phyloP scores from a whole-genome alignment of 1,140 invertebrate species.

The Bombyx mandarina region DNA sequence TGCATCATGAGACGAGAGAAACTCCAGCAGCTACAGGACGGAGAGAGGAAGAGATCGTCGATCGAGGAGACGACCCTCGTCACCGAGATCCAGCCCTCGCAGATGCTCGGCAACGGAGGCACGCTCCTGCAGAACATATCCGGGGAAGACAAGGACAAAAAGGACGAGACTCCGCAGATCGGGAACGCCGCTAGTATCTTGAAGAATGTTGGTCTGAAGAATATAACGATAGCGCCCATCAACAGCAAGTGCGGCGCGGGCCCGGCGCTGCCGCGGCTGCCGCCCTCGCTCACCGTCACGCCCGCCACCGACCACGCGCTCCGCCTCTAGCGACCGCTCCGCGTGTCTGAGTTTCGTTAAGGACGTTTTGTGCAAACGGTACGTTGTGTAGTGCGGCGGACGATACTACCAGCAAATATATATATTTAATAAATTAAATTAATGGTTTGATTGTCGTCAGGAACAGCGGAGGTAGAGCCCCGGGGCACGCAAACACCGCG shows the following conservation, averaged over 20 bases:
- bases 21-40: constrained; percentile 72
- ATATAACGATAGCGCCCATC: constrained; percentile 65
- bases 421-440: too few species aligned
- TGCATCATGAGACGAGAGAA: constrained; percentile 76
- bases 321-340: too few species aligned
- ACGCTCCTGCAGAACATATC: constrained; percentile 40
- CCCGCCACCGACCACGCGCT: constrained; percentile 25
- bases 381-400: too few species aligned
- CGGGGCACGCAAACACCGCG: constrained; percentile 33
- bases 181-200: constrained; percentile 55
- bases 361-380: too few species aligned
- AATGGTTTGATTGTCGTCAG: too few species aligned
- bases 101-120: constrained; percentile 42
- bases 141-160: constrained; percentile 28
- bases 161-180: constrained; percentile 30
- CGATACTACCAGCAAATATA: too few species aligned
- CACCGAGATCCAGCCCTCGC: constrained; percentile 44
- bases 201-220: constrained; percentile 63
- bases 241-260: too few species aligned
- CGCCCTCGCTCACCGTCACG: constrained; percentile 7
- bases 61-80: constrained; percentile 36
- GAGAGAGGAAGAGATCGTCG: constrained; percentile 39
- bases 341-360: too few species aligned
- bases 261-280: too few species aligned
- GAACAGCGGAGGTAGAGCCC: too few species aligned